Percentiles rank a stretch among this genome's conserved stretches.
These are phyloP conservation scores for Shargacucullia verbasci DNA, from an alignment of 2,888 invertebrate genomes.

Conservation along the genomic window DNA sequence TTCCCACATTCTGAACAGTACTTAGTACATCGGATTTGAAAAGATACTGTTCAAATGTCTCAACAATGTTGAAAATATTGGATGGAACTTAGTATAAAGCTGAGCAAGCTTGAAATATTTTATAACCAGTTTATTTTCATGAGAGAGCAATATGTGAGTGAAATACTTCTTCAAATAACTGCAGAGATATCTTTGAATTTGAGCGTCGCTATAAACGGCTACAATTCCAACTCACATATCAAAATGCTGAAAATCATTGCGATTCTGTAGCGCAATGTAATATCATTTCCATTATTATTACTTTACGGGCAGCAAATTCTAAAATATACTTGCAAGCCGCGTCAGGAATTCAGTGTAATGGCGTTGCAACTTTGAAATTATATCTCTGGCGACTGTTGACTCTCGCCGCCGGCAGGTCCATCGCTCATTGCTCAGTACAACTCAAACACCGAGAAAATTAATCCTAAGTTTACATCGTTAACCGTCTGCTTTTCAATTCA, in stretches of 20 bases:
- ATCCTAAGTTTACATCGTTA: conserved; percentile 73
- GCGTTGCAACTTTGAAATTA: conserved; percentile 72
- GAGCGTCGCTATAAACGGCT: conserved; percentile 16
- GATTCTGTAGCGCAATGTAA: conserved; percentile 47
- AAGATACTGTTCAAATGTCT: not conserved
- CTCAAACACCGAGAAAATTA: conserved; percentile 76
- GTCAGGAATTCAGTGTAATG: conserved; percentile 64
- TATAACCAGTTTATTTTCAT: conserved; percentile 6
- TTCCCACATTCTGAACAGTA: too few species aligned
- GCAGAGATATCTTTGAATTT: conserved; percentile 24
- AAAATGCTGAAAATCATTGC: conserved; percentile 51
- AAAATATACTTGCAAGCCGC: conserved; percentile 60
- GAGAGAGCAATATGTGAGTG: conserved; percentile 16
- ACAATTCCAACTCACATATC: conserved; percentile 50
- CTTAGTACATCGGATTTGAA: too few species aligned
- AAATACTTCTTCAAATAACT: conserved; percentile 39
- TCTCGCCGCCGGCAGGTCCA: conserved; percentile 66
- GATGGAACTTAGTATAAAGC: not conserved
- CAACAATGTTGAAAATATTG: not conserved
- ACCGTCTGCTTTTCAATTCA: conserved; percentile 69
- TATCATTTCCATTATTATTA: conserved; percentile 61
- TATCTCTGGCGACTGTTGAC: conserved; percentile 66
- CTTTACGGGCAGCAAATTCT: conserved; percentile 52
- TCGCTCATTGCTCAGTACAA: conserved; percentile 68
- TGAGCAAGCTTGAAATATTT: conserved; percentile 9